A percentile compares a stretch with the other conserved stretches of the same genome.
These are phyloP conservation scores for Hirtodrosophila alboralis DNA, from an alignment of 2,888 invertebrate species.

Conservation along the genomic window DNA sequence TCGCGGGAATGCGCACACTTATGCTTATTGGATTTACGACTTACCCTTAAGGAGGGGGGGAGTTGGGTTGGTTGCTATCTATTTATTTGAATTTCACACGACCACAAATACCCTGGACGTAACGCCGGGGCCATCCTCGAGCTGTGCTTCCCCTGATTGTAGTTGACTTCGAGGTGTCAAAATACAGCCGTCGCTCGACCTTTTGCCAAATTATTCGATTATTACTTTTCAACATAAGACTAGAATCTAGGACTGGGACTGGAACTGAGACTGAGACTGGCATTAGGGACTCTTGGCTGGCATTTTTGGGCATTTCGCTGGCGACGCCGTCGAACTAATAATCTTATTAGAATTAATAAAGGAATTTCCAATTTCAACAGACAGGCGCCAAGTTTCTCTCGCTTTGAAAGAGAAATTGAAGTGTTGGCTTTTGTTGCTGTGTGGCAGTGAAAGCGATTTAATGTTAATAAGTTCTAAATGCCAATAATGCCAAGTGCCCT, in stretches of 20 bases:
- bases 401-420: not conserved
- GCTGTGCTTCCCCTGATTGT: conserved; percentile 39
- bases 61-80: conserved; percentile 33
- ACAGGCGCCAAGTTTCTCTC: conserved; percentile 47
- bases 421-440: not conserved
- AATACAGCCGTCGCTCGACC: conserved; percentile 61
- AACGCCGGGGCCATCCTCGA: conserved; percentile 24
- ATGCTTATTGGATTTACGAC: conserved; percentile 71
- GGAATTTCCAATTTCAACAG: conserved; percentile 79
- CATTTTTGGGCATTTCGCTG: conserved; percentile 41
- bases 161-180: conserved; percentile 73
- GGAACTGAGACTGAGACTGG: no score
- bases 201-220: conserved; percentile 57
- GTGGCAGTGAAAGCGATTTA: conserved; percentile 65
- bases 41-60: not conserved
- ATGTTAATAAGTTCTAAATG: conserved; percentile 75
- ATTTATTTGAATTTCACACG: conserved; percentile 61
- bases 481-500: conserved; percentile 68
- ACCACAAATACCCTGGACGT: conserved; percentile 45
- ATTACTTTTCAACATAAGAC: conserved; percentile 33
- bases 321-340: conserved; percentile 77
- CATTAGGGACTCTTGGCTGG: conserved; percentile 1
- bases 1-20: conserved; percentile 65
- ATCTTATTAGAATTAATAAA: conserved; percentile 82
- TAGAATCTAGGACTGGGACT: not conserved